phyloP scores from a whole-genome alignment of 1,140 invertebrate genomes.

The Hydropsyche tenuis region DNA sequence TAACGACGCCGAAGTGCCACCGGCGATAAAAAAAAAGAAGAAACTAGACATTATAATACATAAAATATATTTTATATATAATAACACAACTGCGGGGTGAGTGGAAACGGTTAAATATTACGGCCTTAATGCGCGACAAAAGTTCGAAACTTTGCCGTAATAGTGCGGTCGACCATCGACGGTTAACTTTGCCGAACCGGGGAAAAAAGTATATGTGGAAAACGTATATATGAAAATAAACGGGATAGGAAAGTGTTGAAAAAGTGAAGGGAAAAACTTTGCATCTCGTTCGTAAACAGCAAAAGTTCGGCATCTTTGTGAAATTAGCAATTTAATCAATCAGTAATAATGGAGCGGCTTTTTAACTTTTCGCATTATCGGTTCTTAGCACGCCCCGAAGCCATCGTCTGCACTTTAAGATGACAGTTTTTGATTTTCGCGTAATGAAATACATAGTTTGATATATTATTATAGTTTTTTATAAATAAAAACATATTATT shows the following conservation, averaged over 20 bases:
- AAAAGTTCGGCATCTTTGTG: not conserved
- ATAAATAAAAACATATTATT: too few relatives aligned
- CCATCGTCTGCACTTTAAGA: too few relatives aligned
- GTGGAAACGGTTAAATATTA: slow-evolving; percentile 4
- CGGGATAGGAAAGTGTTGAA: too few relatives aligned
- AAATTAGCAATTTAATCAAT: slow-evolving; percentile 8
- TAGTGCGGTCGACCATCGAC: slow-evolving; percentile 3
- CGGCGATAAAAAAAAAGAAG: not conserved
- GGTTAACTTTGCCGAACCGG: not conserved
- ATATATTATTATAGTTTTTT: too few relatives aligned
- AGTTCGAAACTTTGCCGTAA: not conserved
- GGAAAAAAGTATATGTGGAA: too few relatives aligned
- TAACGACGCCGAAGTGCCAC: not conserved
- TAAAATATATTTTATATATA: too few relatives aligned
- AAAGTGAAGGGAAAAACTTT: not conserved
- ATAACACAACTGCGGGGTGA: too few relatives aligned
- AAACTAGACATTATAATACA: too few relatives aligned
- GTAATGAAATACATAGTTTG: too few relatives aligned
- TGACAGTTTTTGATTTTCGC: too few relatives aligned
- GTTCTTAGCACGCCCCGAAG: not conserved
- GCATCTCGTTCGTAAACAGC: not conserved
- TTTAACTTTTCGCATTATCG: slow-evolving; percentile 4
- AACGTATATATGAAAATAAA: too few relatives aligned
- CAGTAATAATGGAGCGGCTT: not conserved
- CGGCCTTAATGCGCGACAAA: slow-evolving; percentile 3